Percentiles rank a stretch among this genome's conserved stretches.
These are phyloP conservation scores for Standfussiana lucernea DNA, from an alignment of 2,888 invertebrate genomes.

Conservation along the genomic window DNA sequence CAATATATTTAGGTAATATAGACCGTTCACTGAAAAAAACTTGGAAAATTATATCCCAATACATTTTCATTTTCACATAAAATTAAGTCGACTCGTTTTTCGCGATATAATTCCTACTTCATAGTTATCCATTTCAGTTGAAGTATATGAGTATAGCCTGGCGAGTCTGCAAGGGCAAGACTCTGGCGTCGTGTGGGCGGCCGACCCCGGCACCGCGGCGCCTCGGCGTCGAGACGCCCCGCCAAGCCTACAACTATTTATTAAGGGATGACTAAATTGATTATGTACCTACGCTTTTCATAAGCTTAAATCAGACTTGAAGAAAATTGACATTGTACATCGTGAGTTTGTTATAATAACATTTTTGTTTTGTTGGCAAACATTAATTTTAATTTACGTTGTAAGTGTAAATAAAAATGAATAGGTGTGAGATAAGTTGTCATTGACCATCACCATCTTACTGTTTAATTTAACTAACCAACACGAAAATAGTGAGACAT, in stretches of 20 bases:
- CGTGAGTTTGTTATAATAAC: background rate
- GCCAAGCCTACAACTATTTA: slow-evolving; percentile 62
- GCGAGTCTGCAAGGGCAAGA: slow-evolving; percentile 71
- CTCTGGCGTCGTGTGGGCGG: slow-evolving; percentile 64
- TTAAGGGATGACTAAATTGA: slow-evolving; percentile 58
- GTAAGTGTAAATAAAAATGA: background rate
- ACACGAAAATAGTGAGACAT: background rate
- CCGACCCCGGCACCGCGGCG: slow-evolving; percentile 55
- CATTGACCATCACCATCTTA: background rate
- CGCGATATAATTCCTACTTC: background rate
- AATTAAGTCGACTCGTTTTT: background rate
- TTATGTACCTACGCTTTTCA: slow-evolving; percentile 15
- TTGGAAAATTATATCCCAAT: too few relatives aligned
- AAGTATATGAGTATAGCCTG: slow-evolving; percentile 26
- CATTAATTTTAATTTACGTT: background rate
- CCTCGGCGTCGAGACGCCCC: slow-evolving; percentile 74
- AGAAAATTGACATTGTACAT: slow-evolving; percentile 4
- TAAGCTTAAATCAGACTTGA: slow-evolving; percentile 11
- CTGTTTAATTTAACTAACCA: background rate
- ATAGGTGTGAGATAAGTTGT: background rate
- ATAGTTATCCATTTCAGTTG: slow-evolving; percentile 7
- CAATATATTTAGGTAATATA: too few relatives aligned
- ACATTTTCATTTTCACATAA: background rate
- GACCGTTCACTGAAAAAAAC: too few relatives aligned
- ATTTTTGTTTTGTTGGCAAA: background rate